Conservation (phyloP, 2,888 invertebrate genomes). For the Meganola albula region DNA sequence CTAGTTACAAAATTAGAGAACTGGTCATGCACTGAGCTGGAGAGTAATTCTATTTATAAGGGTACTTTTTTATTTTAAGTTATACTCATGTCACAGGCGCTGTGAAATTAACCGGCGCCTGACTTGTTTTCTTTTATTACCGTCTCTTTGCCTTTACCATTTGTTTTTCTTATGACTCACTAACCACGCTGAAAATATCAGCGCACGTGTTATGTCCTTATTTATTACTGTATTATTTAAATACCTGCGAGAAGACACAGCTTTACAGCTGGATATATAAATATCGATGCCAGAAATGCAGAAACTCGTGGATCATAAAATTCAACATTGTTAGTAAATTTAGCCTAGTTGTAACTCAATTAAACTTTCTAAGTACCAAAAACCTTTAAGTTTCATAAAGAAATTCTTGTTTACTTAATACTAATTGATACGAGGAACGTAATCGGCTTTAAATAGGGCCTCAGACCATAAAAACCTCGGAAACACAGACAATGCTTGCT, state of each 20-base stretch:
- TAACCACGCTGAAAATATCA: slow-evolving; percentile 50
- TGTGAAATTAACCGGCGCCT: slow-evolving; percentile 71
- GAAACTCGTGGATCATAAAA: no score
- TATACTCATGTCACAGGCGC: slow-evolving; percentile 43
- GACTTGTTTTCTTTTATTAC: slow-evolving; percentile 54
- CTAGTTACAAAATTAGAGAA: slow-evolving; percentile 61
- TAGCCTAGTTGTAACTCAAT: no score
- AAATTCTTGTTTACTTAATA: no score
- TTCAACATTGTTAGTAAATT: no score
- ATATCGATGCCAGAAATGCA: no score
- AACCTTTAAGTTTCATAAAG: no score
- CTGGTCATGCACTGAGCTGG: slow-evolving; percentile 58
- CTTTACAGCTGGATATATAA: no score
- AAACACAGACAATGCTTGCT: slow-evolving; percentile 11
- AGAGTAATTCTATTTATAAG: slow-evolving; percentile 58
- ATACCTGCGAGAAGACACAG: no score
- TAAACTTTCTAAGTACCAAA: no score
- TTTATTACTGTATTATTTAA: slow-evolving; percentile 29
- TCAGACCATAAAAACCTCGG: slow-evolving; percentile 13
- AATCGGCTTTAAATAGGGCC: slow-evolving; percentile 23
- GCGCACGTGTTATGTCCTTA: slow-evolving; percentile 20
- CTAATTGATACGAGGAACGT: no score
- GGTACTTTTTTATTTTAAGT: slow-evolving; percentile 63
- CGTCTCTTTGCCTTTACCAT: slow-evolving; percentile 45
- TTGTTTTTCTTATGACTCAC: slow-evolving; percentile 67